phyloP scores from a whole-genome alignment of 2,797 vertebrate species.

The Tangara arthus region DNA sequence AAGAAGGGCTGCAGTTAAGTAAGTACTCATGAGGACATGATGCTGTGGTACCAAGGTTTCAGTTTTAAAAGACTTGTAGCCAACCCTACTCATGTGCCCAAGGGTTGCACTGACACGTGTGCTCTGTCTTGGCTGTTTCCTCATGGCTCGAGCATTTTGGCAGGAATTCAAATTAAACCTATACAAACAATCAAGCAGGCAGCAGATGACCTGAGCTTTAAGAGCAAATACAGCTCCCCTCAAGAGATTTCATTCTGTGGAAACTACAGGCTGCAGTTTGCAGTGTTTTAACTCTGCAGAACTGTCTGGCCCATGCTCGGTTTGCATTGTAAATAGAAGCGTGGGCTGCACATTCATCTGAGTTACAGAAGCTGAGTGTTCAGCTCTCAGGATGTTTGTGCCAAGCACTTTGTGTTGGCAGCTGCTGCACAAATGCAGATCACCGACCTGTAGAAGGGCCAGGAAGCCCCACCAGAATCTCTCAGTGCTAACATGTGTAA shows the following conservation, averaged over 20 bases:
- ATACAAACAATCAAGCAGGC: neutral
- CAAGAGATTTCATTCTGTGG: neutral
- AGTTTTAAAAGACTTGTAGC: neutral
- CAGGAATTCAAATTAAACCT: neutral
- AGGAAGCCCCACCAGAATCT: neutral
- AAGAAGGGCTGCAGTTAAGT: neutral
- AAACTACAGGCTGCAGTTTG: neutral
- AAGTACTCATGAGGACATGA: neutral
- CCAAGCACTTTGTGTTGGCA: neutral
- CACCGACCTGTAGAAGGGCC: neutral
- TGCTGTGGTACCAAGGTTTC: neutral
- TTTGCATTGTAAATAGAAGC: neutral
- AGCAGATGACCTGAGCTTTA: neutral
- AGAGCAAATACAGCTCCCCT: neutral
- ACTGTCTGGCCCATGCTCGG: accelerated
- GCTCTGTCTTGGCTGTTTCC: too few relatives aligned
- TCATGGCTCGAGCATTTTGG: neutral
- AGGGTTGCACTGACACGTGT: neutral
- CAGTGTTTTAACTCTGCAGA: neutral
- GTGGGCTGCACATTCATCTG: neutral
- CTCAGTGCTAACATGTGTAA: neutral
- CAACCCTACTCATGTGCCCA: neutral
- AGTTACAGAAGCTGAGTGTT: neutral
- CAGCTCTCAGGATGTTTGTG: neutral
- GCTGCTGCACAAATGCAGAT: neutral